Percentiles rank a stretch among this genome's conserved stretches.
These are phyloP conservation scores for Arctia plantaginis DNA, from an alignment of 2,888 invertebrate species.

Conservation along the genomic window DNA sequence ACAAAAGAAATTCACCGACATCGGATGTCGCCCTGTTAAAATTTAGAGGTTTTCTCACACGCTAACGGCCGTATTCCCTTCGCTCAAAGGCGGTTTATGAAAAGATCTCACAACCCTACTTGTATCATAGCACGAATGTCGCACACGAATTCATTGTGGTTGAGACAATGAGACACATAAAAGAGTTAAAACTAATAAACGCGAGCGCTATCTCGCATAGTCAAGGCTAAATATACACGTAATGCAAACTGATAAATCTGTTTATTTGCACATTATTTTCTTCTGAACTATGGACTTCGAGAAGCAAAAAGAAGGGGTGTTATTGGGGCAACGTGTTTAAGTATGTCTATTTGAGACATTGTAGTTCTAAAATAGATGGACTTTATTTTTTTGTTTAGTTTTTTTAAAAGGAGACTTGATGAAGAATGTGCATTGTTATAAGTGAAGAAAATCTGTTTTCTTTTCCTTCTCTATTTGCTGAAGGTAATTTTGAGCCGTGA, in stretches of 20 bases:
- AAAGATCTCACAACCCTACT: slow-evolving; percentile 56
- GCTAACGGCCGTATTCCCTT: slow-evolving; percentile 62
- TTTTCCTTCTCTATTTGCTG: no score
- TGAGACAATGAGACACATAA: slow-evolving; percentile 46
- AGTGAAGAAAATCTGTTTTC: neutral
- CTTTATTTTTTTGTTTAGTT: neutral
- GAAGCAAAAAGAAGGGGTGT: neutral
- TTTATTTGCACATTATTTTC: neutral
- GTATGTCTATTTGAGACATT: neutral
- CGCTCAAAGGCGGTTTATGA: slow-evolving; percentile 65
- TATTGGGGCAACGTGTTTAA: neutral
- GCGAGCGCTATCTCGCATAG: slow-evolving; percentile 29
- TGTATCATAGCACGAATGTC: slow-evolving; percentile 52
- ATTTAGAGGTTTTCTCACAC: slow-evolving; percentile 68
- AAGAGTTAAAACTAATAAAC: slow-evolving; percentile 54
- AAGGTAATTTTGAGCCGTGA: no score
- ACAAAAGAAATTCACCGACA: slow-evolving; percentile 79
- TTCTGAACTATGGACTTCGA: neutral
- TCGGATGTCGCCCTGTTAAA: slow-evolving; percentile 72
- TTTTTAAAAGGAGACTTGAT: neutral
- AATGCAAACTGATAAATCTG: slow-evolving; percentile 13
- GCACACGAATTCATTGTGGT: slow-evolving; percentile 44
- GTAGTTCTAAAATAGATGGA: neutral
- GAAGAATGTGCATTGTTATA: neutral
- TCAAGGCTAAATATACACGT: slow-evolving; percentile 19